Evolutionary conservation across 2,113 vertebrate genomes (phyloP), one percentile per base, ranked within the genome.

Genomic region (Esox niger): DNA sequence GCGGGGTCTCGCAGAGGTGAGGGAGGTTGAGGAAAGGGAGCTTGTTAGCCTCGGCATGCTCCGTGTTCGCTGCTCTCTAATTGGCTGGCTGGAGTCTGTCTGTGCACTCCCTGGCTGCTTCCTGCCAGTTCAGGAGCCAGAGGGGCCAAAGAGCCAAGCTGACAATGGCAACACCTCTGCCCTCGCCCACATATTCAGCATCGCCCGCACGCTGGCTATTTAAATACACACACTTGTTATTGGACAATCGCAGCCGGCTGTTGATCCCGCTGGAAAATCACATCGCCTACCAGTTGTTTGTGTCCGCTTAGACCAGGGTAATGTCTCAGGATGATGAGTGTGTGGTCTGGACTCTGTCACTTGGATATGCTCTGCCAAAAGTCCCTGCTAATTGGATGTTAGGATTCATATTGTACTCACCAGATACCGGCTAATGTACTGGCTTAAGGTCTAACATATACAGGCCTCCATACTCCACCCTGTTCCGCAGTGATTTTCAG

Each of bases 1-100:
- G 70, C 6, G 62, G 76, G 88, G 88, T 90, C 85, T 83, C 82
- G n/a, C 74, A 70, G 78, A 87, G 90, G 88, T 89, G 76, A 90
- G 79, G 76, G 73, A 82, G 91, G 88, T 90, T 85, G 87, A 73
- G 11, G 77, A 85, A 80, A 88, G 84, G 82, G 80, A 87, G 85
- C 88, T 91, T 30, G 76, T 91, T 90, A 91, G 86, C 82, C 79
- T 38, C 71, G 32, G 79, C 70, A 17, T 77, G 79, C 72, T 86
- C 77, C 32, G 4, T 33, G 63, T 79, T 82, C 57, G 74, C 54
- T 52, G 13, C 27, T 3, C 82, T 86, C 80, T 89, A 86, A 89
- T 90, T 87, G 88, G 87, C 83, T 72, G 73, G 77, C 75, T 56
- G 5, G 75, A 77, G 75, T 85, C 79, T 75, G 38, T 43, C 79